A percentile compares a stretch with the other conserved stretches of the same genome.
These are phyloP conservation scores for Platerodrilus igneus DNA, from an alignment of 2,888 invertebrate genomes.

Conservation along the genomic window DNA sequence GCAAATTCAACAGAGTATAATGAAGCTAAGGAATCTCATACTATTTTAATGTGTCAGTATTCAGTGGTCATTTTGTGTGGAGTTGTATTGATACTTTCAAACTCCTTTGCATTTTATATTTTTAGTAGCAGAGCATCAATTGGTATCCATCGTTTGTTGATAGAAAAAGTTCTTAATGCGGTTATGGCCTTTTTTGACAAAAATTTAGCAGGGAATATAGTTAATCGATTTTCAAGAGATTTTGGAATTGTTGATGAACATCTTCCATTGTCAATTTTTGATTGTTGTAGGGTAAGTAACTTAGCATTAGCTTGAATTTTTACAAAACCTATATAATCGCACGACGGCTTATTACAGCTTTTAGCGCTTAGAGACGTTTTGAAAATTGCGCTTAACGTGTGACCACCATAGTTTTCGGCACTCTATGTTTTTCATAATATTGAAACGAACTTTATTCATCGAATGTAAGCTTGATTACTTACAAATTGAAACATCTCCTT, in stretches of 20 bases:
- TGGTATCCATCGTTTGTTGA: conserved; percentile 19
- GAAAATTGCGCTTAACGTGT: too few species aligned
- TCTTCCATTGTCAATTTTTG: conserved; percentile 14
- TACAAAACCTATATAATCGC: too few species aligned
- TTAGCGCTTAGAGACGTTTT: too few species aligned
- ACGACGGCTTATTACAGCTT: too few species aligned
- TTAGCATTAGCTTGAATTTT: too few species aligned
- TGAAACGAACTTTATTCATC: too few species aligned
- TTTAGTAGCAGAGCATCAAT: conserved; percentile 21
- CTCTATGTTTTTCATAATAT: too few species aligned
- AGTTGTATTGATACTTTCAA: conserved; percentile 29
- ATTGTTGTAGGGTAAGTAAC: conserved; percentile 9
- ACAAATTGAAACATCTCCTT: too few species aligned
- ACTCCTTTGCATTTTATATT: conserved; percentile 25
- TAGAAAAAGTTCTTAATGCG: conserved; percentile 22
- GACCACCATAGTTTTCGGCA: too few species aligned
- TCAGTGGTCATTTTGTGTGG: conserved; percentile 32
- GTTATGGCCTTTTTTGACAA: conserved; percentile 21
- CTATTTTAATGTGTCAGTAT: conserved; percentile 30
- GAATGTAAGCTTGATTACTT: too few species aligned
- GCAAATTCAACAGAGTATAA: conserved; percentile 18
- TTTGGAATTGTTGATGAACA: conserved; percentile 25
- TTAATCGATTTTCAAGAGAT: conserved; percentile 28
- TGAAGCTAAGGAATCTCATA: conserved; percentile 6
- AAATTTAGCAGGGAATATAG: conserved; percentile 24